Percentiles rank a stretch among this genome's conserved stretches.
These are phyloP conservation scores for Blastobasis lacticolella DNA, from an alignment of 2,888 invertebrate species.

Conservation along the genomic window DNA sequence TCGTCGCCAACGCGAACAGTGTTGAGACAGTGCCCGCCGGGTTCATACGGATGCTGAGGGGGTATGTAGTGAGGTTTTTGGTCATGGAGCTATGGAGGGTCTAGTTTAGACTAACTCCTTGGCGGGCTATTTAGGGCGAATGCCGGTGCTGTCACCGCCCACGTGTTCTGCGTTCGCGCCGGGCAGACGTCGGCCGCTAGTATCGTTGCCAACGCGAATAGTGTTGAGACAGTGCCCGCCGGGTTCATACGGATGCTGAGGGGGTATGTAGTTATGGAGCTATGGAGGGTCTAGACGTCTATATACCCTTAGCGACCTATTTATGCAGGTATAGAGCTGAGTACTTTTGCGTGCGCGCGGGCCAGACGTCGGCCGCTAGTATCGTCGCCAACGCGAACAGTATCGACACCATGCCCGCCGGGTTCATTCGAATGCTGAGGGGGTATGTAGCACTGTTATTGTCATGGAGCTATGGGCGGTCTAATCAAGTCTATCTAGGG, in stretches of 20 bases:
- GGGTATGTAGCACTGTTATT: too few relatives aligned
- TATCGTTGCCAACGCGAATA: conserved; percentile 84
- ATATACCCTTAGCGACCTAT: too few relatives aligned
- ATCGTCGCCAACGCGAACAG: conserved; percentile 85
- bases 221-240: conserved; percentile 79
- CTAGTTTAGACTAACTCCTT: too few relatives aligned
- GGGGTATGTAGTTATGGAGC: too few relatives aligned
- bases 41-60: conserved; percentile 71
- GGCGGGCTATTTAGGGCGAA: too few relatives aligned
- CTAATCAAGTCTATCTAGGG: too few relatives aligned
- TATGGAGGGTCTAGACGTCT: too few relatives aligned
- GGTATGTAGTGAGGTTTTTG: too few relatives aligned
- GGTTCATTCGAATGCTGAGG: conserved; percentile 72
- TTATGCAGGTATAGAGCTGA: too few relatives aligned
- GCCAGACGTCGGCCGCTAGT: conserved; percentile 83
- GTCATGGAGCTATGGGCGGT: too few relatives aligned
- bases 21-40: conserved; percentile 78
- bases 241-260: conserved; percentile 73
- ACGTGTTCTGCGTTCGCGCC: conserved; percentile 93
- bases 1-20: conserved; percentile 84
- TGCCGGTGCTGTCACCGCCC: conserved; percentile 92
- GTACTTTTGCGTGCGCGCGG: conserved; percentile 94
- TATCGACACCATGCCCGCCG: conserved; percentile 79
- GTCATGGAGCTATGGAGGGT: too few relatives aligned
- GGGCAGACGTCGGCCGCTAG: conserved; percentile 86